Evolutionary conservation across 2,888 invertebrate species (phyloP).

Genomic region (Rhodophaea formosa): DNA sequence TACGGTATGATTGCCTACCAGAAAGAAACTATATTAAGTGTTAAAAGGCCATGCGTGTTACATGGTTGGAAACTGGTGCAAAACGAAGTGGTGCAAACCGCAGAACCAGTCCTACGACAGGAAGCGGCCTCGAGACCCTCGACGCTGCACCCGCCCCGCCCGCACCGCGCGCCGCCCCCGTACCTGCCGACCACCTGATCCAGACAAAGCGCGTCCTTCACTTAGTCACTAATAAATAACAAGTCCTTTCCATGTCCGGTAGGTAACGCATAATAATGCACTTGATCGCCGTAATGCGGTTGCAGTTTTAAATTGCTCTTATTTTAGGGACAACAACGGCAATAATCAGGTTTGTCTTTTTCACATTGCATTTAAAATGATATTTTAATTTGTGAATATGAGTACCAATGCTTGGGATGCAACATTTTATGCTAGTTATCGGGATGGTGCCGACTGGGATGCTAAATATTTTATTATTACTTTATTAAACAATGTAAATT

Average conservation of each 20-base stretch:
- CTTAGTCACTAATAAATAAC: conserved; percentile 71
- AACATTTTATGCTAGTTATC: not conserved
- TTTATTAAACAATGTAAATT: no score
- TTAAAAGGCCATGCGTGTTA: conserved; percentile 64
- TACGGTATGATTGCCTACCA: not conserved
- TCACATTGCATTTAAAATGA: not conserved
- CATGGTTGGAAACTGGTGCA: conserved; percentile 71
- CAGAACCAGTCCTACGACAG: conserved; percentile 77
- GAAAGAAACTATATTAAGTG: conserved; percentile 41
- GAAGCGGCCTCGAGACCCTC: conserved; percentile 70
- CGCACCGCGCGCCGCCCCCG: conserved; percentile 31
- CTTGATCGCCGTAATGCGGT: conserved; percentile 27
- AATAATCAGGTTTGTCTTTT: conserved; percentile 11
- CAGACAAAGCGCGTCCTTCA: conserved; percentile 79
- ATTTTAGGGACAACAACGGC: conserved; percentile 1
- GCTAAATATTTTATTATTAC: no score
- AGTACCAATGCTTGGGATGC: not conserved
- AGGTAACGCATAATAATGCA: conserved; percentile 42
- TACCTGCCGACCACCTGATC: conserved; percentile 66
- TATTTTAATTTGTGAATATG: conserved; percentile 3
- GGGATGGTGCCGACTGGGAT: not conserved
- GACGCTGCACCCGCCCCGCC: conserved; percentile 34
- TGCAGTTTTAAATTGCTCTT: conserved; percentile 19
- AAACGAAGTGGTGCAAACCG: conserved; percentile 73
- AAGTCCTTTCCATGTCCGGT: conserved; percentile 68